phyloP scores from a whole-genome alignment of 2,113 vertebrate species.

The Micromys minutus region DNA sequence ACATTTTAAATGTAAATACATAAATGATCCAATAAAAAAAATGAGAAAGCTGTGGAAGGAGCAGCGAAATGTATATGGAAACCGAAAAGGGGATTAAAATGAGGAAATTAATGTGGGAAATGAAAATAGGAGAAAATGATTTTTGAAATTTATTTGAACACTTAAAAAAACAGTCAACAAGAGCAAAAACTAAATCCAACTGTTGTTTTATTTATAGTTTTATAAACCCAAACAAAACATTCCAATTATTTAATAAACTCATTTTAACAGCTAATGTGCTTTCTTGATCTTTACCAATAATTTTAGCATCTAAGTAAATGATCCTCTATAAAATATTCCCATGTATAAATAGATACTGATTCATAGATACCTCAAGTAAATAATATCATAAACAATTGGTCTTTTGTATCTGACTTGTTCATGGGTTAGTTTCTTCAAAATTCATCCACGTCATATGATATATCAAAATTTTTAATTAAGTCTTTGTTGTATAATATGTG shows the following conservation, averaged over 20 bases:
- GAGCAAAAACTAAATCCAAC: neutral
- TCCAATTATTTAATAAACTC: conserved; percentile 18
- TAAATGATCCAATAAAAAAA: no score
- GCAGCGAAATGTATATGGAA: neutral
- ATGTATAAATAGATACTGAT: neutral
- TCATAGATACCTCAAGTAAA: neutral
- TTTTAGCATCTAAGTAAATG: conserved; percentile 33
- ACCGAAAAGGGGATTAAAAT: neutral
- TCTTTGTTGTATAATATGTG: neutral
- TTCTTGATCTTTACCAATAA: neutral
- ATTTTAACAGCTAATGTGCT: conserved; percentile 33
- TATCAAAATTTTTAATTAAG: no score
- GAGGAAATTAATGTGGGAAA: neutral
- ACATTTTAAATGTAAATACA: no score
- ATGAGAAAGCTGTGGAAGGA: no score
- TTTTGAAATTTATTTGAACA: conserved; percentile 15
- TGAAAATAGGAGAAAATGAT: neutral
- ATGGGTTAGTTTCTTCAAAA: neutral
- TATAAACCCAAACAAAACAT: neutral
- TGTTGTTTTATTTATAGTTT: conserved; percentile 28
- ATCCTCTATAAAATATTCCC: conserved; percentile 1
- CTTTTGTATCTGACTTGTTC: conserved; percentile 20
- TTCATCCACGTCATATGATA: neutral
- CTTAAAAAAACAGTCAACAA: conserved; percentile 32
- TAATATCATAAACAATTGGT: neutral